Base-by-base conservation (phyloP, 1,140 invertebrate species). In the Leptinotarsa defecta region DNA sequence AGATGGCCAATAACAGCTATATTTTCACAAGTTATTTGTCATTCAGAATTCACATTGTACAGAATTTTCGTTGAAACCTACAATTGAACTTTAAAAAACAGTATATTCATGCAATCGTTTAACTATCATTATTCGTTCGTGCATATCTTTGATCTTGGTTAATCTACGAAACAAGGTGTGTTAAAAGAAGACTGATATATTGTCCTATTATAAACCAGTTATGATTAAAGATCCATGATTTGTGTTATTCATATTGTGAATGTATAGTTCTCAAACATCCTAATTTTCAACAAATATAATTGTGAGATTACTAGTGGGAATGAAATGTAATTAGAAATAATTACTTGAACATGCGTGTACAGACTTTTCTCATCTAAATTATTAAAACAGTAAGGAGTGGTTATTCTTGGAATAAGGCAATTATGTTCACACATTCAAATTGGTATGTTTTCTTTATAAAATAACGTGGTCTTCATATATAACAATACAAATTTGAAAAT, bases 161-260 rank as follows among this genome's bases (percentile, higher is more conserved):
- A 57, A 19, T 57, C 52, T 57, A 57, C n/a, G 52, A 8, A 57
- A 57, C 52, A 57, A 57, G 52, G 52, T n/a, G 52, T 57, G 52
- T 57, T n/a, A n/a, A n/a, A 15, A 57, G 17, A 57, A 4, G 13
- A 19, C 52, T 57, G 52, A 57, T 57, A 57, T 57, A 57, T n/a
- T 57, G 13, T 57, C n/a, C 52, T 57, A 57, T 57, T 57, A 19
- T 57, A 57, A 19, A 57, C 52, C 17, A 19, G 4, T n/a, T 15
- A 1, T 57, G n/a, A 57, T 57, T 57, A 17, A 57, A 57, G 52
- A 57, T 57, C 15, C 13, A 57, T 5, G 17, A 57, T 57, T 57
- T 57, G 52, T 57, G 52, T 19, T 57, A 57, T n/a, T 57, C 52
- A n/a, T 15, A 15, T 57, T 57, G 52, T 19, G 8, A 57, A 17